Evolutionary conservation across 2,888 invertebrate species (phyloP), one percentile per base, ranked within the genome.

Genomic region (Chydorus sphaericus): DNA sequence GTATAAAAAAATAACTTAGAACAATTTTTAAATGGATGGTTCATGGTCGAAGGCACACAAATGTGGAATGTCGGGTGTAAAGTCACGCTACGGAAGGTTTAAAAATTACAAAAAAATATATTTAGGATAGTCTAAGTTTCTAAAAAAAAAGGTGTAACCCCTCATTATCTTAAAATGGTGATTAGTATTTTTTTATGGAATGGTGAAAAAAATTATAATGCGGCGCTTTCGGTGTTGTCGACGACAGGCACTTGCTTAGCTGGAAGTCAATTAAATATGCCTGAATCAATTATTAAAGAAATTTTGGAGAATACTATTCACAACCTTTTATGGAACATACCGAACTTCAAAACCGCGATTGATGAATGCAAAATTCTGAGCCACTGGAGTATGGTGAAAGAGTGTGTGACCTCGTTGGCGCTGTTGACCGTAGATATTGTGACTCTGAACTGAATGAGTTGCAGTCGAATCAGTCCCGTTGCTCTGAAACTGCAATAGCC

Each of bases 401-500:
- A 26, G 20, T n/a, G n/a, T n/a, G n/a, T n/a, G n/a, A 29, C 26
- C 48, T 4, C 44, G 44, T 10, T 30, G 37, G 4, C 23, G 31
- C 38, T 48, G 54, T 44, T n/a, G 31, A 4, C 52, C 52, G 37
- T 33, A 52, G 26, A 20, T 31, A 18, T 48, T 49, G n/a, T 31
- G 48, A 23, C 38, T 53, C 14, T 16, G 10, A 36, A 50, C 33
- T n/a, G 36, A 36, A 8, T 44, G 23, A 5, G 59, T 59, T 8
- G 59, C 51, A 6, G 60, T 51, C n/a, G 56, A 44, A 56, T 62
- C 59, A 3, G 62, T 60, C 10, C 39, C 48, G 18, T 29, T 48
- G 51, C 62, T 62, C 51, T 62, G 62, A n/a, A 56, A 37, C 14
- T 58, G 54, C 8, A 62, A 48, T 8, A 57, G 51, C 37, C 62